Base-by-base conservation (phyloP, 2,113 vertebrate genomes). In the Odobenus rosmarus region DNA sequence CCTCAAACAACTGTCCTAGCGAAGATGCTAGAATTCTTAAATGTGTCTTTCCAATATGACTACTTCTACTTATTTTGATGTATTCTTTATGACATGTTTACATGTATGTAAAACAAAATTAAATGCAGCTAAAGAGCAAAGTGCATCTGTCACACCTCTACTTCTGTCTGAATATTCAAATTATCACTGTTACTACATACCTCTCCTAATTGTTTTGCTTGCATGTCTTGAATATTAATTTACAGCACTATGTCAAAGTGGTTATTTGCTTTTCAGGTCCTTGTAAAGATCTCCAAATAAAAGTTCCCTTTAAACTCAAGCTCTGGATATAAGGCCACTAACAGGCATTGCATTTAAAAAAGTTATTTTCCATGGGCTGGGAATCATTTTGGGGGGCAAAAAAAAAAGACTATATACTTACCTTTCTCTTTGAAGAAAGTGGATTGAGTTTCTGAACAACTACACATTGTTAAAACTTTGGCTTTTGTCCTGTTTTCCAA, bases 371-470 rank as follows among this genome's bases (percentile, higher is more conserved):
- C 3, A 72, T 3, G 33, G 39, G 2, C 21, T 77, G n/a, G 51
- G 3, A 71, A 71, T 80, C 5, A 84, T 88, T 88, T 79, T 13
- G 8, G n/a, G 23, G 3, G 11, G 19, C 5, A 7, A 7, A 5
- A 11, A 36, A 33, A 55, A 57, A 39, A 85, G 18, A 46, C 0
- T 4, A 11, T 19, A 18, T n/a, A 59, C 39, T 96, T 49, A 33
- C 8, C 26, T 59, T 5, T 55, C 24, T 93, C 42, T 97, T 96
- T 95, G 39, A 87, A 84, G 67, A 51, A 91, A 93, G 13, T 77
- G 28, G 19, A 89, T 93, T 97, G 42, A 55, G 55, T 95, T 92
- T 95, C 76, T 19, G 33, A 96, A 36, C 53, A 96, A 72, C 14
- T 88, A 39, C 1, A 53, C 24, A 31, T 84, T 64, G 36, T 51